phyloP scores from a whole-genome alignment of 2,113 vertebrate genomes.

The Pleuronectes platessa region DNA sequence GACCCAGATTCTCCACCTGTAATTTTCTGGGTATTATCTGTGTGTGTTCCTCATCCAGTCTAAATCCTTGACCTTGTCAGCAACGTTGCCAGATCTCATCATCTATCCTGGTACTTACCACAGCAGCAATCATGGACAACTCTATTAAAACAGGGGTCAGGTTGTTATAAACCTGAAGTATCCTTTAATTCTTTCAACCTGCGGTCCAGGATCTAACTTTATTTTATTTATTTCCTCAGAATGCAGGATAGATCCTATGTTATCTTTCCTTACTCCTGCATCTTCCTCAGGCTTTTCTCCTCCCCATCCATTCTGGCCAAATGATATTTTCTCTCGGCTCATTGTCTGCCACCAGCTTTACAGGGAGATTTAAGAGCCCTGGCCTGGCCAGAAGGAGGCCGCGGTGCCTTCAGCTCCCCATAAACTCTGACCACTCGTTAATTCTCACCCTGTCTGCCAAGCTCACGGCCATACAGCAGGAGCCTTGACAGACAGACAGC shows the following conservation, averaged over 20 bases:
- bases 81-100: too few species aligned
- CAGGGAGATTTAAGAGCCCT: conserved; percentile 45
- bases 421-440: conserved; percentile 46
- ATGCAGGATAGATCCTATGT: not conserved
- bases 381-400: conserved; percentile 22
- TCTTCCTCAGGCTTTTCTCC: conserved; percentile 17
- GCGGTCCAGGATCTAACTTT: too few species aligned
- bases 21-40: too few species aligned
- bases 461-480: conserved; percentile 23
- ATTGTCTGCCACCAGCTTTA: conserved; percentile 36
- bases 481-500: conserved; percentile 39
- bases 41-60: too few species aligned
- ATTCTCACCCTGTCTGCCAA: conserved; percentile 36
- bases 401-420: conserved; percentile 11
- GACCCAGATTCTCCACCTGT: too few species aligned
- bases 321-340: conserved; percentile 20
- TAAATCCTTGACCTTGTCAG: too few species aligned
- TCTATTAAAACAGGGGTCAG: not conserved
- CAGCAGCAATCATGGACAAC: not conserved
- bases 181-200: not conserved
- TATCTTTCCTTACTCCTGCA: conserved; percentile 29
- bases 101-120: too few species aligned
- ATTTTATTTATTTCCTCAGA: not conserved
- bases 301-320: conserved; percentile 26
- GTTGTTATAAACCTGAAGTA: not conserved